phyloP scores from a whole-genome alignment of 2,888 invertebrate species.

The Morpho deidamia region DNA sequence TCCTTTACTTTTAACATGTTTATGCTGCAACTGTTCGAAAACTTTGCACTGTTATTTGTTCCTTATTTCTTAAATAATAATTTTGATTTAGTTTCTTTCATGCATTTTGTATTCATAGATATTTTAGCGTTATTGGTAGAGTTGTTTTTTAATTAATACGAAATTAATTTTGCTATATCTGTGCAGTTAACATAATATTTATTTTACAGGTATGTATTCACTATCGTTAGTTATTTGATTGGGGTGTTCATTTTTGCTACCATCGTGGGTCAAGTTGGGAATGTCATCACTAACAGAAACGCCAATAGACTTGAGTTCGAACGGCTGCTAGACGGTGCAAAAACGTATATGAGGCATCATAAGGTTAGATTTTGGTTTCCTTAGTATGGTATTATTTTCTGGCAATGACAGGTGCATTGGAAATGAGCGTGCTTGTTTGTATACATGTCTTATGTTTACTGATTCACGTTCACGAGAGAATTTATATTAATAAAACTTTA shows the following conservation, averaged over 20 bases:
- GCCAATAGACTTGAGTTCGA: slow-evolving; percentile 97
- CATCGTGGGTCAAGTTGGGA: slow-evolving; percentile 98
- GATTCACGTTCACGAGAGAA: too few species aligned
- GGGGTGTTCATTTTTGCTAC: slow-evolving; percentile 99
- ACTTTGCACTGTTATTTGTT: slow-evolving; percentile 66
- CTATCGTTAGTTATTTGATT: slow-evolving; percentile 97
- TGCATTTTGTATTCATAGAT: background rate
- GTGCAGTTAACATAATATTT: background rate
- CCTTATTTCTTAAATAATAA: slow-evolving; percentile 32
- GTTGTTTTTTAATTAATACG: too few species aligned
- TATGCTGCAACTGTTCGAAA: slow-evolving; percentile 77
- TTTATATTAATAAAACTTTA: too few species aligned
- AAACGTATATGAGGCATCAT: slow-evolving; percentile 98
- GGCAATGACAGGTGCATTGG: too few species aligned
- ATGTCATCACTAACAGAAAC: slow-evolving; percentile 97
- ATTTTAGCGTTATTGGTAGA: too few species aligned
- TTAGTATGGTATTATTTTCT: background rate
- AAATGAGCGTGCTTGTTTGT: too few species aligned
- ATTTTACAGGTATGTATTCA: slow-evolving; percentile 91
- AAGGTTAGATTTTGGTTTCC: slow-evolving; percentile 77
- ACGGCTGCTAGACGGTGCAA: slow-evolving; percentile 95
- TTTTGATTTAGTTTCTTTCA: slow-evolving; percentile 9
- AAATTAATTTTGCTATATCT: too few species aligned
- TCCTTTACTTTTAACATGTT: slow-evolving; percentile 49
- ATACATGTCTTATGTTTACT: too few species aligned